phyloP scores from a whole-genome alignment of 2,113 vertebrate species.

The Grantiella picta region DNA sequence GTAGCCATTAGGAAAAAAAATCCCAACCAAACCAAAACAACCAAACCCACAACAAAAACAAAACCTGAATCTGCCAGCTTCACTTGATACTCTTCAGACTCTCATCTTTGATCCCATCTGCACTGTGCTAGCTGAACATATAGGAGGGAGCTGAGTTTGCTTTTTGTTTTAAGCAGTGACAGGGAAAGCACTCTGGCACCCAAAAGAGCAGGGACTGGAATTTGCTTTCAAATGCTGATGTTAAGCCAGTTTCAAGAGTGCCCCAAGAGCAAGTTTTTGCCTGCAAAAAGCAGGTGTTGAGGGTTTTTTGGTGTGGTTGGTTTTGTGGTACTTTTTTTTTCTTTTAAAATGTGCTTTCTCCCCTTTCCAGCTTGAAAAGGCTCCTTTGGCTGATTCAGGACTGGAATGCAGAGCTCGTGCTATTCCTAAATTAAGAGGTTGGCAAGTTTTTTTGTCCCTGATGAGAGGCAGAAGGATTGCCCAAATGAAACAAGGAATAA shows the following conservation, averaged over 20 bases:
- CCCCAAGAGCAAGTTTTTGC: conserved; percentile 38
- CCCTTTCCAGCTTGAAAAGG: conserved; percentile 31
- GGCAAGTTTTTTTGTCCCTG: conserved; percentile 57
- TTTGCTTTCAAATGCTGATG: conserved; percentile 53
- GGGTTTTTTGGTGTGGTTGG: not conserved
- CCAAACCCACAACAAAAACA: not conserved
- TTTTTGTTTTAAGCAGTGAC: not conserved
- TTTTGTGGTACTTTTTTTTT: not conserved
- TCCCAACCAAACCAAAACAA: not conserved
- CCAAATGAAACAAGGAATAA: conserved; percentile 63
- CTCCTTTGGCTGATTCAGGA: conserved; percentile 6
- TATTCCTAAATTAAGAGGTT: conserved; percentile 50
- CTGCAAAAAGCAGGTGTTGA: conserved; percentile 57
- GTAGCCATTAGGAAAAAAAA: not conserved
- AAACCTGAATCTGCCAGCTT: not conserved
- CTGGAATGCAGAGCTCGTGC: conserved; percentile 37
- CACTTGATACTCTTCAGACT: not conserved
- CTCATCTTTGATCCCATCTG: not conserved
- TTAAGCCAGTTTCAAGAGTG: conserved; percentile 33
- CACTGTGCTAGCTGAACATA: not conserved
- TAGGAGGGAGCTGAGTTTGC: not conserved
- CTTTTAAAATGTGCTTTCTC: not conserved
- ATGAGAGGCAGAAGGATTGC: conserved; percentile 66
- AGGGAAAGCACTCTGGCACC: conserved; percentile 26
- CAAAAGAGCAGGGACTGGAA: conserved; percentile 7